These are phyloP conservation scores for Serranochromis macrocephalus DNA, from an alignment of 2,113 vertebrate genomes.

Conservation along the genomic window DNA sequence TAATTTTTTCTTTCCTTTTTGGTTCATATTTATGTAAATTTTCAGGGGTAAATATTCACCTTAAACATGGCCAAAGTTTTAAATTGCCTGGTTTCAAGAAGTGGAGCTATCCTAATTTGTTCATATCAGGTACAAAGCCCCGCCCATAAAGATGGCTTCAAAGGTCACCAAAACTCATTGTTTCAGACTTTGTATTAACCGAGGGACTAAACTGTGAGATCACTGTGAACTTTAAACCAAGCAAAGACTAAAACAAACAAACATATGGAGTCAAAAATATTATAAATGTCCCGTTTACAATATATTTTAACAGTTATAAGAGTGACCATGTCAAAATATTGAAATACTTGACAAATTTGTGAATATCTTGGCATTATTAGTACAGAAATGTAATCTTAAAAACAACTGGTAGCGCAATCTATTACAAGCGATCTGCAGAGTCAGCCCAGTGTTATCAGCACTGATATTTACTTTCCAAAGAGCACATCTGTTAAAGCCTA, in stretches of 20 bases:
- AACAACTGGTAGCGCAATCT: not conserved
- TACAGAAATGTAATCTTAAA: not conserved
- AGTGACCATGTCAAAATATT: not conserved
- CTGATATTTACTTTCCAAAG: not conserved
- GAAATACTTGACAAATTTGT: not conserved
- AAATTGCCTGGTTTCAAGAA: not conserved
- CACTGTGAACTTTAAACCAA: not conserved
- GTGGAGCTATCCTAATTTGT: not conserved
- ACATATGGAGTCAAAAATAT: not conserved
- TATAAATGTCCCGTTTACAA: not conserved
- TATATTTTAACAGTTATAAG: fast-evolving
- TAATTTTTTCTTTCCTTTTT: fast-evolving
- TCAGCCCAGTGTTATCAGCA: not conserved
- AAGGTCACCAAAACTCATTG: not conserved
- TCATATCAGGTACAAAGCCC: not conserved
- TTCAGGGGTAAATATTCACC: not conserved
- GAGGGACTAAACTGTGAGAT: not conserved
- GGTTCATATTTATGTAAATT: not conserved
- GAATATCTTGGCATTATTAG: not conserved
- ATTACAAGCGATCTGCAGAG: not conserved
- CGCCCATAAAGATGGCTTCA: not conserved
- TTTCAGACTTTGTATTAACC: not conserved
- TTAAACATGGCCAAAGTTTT: not conserved
- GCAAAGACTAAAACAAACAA: not conserved
- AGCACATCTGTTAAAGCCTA: conserved; percentile 7